phyloP scores from a whole-genome alignment of 1,140 invertebrate species.

The Drosophila azteca region DNA sequence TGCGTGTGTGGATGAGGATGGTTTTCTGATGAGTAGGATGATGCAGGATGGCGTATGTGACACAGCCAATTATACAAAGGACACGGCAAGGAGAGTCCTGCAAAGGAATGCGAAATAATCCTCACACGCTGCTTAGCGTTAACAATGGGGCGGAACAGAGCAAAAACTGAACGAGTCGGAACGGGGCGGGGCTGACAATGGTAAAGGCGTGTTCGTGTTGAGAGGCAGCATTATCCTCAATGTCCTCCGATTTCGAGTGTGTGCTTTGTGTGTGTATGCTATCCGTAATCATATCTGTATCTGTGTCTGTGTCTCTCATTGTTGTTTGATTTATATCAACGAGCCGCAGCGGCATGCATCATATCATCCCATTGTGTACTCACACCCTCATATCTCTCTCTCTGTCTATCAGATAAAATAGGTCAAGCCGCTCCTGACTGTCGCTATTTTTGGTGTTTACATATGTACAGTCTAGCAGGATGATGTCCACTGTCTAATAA shows the following conservation, averaged over 20 bases:
- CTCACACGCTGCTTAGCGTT: constrained; percentile 75
- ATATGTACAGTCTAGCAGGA: not conserved
- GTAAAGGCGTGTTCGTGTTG: constrained; percentile 55
- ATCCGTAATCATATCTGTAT: constrained; percentile 31
- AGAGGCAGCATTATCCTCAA: constrained; percentile 65
- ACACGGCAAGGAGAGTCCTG: constrained; percentile 59
- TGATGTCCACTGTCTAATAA: constrained; percentile 42
- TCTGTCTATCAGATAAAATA: constrained; percentile 36
- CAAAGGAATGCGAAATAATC: constrained; percentile 69
- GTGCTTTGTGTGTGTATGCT: constrained; percentile 13
- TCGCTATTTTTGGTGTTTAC: constrained; percentile 12
- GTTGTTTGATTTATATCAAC: constrained; percentile 74
- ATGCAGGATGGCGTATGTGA: constrained; percentile 55
- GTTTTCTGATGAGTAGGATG: constrained; percentile 18
- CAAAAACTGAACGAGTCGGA: constrained; percentile 10
- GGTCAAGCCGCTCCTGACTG: constrained; percentile 17
- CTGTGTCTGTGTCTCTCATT: constrained; percentile 56
- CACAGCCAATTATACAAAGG: constrained; percentile 76
- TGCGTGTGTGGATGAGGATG: not conserved
- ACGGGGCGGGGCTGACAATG: constrained; percentile 26
- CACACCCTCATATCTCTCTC: constrained; percentile 17
- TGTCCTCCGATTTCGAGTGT: constrained; percentile 53
- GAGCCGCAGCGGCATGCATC: constrained; percentile 33
- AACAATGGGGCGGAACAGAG: constrained; percentile 56
- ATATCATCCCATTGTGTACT: constrained; percentile 38